Percentiles rank a stretch among this genome's conserved stretches.
phyloP scores from a whole-genome alignment of 2,797 vertebrate species.

The Salarias fasciatus region DNA sequence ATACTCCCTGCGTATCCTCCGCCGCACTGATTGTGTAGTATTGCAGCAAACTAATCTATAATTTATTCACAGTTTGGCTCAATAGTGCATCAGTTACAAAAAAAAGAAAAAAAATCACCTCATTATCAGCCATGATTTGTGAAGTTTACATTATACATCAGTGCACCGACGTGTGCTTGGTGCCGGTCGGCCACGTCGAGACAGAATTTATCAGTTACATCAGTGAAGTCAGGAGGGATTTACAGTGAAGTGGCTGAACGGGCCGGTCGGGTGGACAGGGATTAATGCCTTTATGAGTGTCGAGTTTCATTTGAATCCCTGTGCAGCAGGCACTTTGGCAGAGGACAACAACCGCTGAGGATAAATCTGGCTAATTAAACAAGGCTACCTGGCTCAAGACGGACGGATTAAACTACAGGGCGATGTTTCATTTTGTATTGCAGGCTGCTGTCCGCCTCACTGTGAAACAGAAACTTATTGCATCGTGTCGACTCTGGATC shows the following conservation, averaged over 20 bases:
- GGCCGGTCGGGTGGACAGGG: constrained; percentile 9
- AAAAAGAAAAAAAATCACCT: constrained; percentile 36
- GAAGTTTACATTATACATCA: constrained; percentile 18
- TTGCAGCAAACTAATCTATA: constrained; percentile 65
- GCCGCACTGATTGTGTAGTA: constrained; percentile 34
- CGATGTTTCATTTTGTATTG: no score
- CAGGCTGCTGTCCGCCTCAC: no score
- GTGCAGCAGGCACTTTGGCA: constrained; percentile 60
- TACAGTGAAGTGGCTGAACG: constrained; percentile 8
- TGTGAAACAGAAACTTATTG: no score
- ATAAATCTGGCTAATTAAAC: constrained; percentile 11
- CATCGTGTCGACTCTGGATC: no score
- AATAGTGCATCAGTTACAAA: constrained; percentile 67
- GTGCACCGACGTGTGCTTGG: neutral
- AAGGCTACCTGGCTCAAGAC: constrained; percentile 1
- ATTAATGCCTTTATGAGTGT: neutral
- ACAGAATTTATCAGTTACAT: constrained; percentile 1
- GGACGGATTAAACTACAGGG: no score
- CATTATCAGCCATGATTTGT: constrained; percentile 24
- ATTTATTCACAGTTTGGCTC: constrained; percentile 74
- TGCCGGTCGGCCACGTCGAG: constrained; percentile 17
- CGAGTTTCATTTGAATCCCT: constrained; percentile 22
- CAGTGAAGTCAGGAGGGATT: constrained; percentile 8
- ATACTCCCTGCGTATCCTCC: constrained; percentile 19
- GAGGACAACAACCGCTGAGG: constrained; percentile 19